These are phyloP conservation scores for Chelon labrosus DNA, from an alignment of 2,797 vertebrate genomes.

Conservation along the genomic window DNA sequence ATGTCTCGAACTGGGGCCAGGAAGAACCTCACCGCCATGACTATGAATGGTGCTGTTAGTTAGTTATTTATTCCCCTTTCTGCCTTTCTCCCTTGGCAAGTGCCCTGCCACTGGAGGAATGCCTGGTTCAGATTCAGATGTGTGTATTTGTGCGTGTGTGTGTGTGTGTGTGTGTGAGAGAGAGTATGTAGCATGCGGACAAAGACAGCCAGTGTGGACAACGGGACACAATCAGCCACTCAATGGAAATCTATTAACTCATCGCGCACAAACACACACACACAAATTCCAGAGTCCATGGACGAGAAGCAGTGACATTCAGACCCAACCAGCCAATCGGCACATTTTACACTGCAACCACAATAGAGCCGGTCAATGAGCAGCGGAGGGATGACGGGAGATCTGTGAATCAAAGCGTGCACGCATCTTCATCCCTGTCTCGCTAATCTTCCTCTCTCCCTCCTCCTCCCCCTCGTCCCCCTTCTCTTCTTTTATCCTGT, in stretches of 20 bases:
- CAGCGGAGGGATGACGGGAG: conserved; percentile 66
- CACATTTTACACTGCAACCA: conserved; percentile 28
- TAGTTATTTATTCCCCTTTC: conserved; percentile 41
- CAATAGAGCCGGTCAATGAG: conserved; percentile 76
- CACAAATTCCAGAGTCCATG: conserved; percentile 66
- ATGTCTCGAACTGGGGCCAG: conserved; percentile 65
- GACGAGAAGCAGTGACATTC: conserved; percentile 75
- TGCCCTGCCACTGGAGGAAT: conserved; percentile 76
- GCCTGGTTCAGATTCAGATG: conserved; percentile 61
- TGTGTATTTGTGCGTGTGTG: conserved; percentile 41
- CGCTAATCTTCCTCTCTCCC: conserved; percentile 54
- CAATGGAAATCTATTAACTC: conserved; percentile 82
- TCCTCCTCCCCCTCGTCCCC: conserved; percentile 18
- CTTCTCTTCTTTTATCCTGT: conserved; percentile 15
- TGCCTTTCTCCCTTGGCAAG: conserved; percentile 65
- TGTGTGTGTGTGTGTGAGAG: conserved; percentile 27
- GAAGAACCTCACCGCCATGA: conserved; percentile 70
- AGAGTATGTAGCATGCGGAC: conserved; percentile 58
- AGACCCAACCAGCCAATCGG: conserved; percentile 67
- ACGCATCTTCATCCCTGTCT: conserved; percentile 55
- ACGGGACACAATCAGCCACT: conserved; percentile 78
- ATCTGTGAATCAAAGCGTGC: conserved; percentile 71
- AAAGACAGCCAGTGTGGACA: conserved; percentile 84
- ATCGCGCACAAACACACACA: conserved; percentile 65
- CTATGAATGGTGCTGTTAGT: conserved; percentile 80